phyloP scores from a whole-genome alignment of 2,113 vertebrate genomes.

The Cebidichthys violaceus region DNA sequence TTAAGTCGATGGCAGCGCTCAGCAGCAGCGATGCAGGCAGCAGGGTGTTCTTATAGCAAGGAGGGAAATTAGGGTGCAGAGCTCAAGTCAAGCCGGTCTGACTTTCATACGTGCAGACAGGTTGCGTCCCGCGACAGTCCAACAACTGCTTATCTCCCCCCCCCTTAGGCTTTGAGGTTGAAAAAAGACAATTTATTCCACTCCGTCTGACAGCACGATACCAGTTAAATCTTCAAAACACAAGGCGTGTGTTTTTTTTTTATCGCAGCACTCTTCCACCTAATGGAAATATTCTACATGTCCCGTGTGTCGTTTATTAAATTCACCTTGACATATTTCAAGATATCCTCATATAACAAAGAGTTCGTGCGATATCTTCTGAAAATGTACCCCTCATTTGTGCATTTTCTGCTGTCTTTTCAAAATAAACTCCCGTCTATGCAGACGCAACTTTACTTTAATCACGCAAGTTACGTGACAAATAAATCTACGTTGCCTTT shows the following conservation, averaged over 20 bases:
- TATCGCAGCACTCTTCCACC: neutral
- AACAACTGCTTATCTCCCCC: neutral
- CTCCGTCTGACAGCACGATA: neutral
- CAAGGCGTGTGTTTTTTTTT: neutral
- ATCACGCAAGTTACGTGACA: no score
- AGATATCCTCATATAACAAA: neutral
- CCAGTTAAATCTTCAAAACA: neutral
- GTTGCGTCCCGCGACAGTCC: constrained; percentile 4
- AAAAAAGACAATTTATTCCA: neutral
- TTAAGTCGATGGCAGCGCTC: neutral
- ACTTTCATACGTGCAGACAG: neutral
- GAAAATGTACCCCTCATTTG: neutral
- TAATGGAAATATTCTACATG: neutral
- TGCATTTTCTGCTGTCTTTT: neutral
- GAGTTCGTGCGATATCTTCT: no score
- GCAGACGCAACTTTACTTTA: neutral
- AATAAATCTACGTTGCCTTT: no score
- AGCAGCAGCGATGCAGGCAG: neutral
- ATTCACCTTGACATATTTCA: neutral
- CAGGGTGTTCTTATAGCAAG: neutral
- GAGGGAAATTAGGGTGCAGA: neutral
- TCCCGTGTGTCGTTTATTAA: neutral
- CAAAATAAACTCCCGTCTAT: neutral
- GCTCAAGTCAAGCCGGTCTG: neutral
- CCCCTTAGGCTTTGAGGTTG: neutral